A percentile compares a stretch with the other conserved stretches of the same genome.
Conservation (phyloP, 2,888 invertebrate genomes). For the Toxonevra muliebris region DNA sequence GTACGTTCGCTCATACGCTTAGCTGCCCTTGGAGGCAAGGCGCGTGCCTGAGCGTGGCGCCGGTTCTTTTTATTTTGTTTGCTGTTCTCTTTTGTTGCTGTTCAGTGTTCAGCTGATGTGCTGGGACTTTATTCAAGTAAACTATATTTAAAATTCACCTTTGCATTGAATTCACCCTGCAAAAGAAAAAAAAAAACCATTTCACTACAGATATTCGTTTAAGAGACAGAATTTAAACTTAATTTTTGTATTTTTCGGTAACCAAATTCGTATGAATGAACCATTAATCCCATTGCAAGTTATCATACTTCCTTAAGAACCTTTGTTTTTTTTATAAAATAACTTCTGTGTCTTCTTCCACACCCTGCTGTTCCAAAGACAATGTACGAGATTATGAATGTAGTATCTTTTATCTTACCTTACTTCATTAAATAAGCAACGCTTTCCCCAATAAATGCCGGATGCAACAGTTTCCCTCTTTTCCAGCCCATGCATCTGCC, state of each 20-base stretch:
- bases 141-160: slow-evolving; percentile 3
- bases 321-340: too few relatives aligned
- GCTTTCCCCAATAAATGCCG: slow-evolving; percentile 5
- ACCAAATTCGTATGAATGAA: background rate
- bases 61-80: background rate
- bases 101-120: background rate
- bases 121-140: background rate
- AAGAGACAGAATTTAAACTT: too few relatives aligned
- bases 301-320: background rate
- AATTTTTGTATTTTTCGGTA: background rate
- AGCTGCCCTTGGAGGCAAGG: slow-evolving; percentile 40
- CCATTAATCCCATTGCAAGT: background rate
- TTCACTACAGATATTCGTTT: too few relatives aligned
- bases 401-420: too few relatives aligned
- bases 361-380: too few relatives aligned
- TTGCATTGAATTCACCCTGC: background rate
- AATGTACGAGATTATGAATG: too few relatives aligned
- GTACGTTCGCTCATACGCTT: background rate
- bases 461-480: slow-evolving; percentile 4
- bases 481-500: slow-evolving; percentile 1
- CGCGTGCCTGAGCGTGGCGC: slow-evolving; percentile 44
- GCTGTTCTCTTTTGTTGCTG: background rate
- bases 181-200: background rate
- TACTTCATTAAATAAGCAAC: too few relatives aligned
- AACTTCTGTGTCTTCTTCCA: too few relatives aligned